Percentiles rank a stretch among this genome's conserved stretches.
phyloP scores from a whole-genome alignment of 2,113 vertebrate species.

The Ciconia maguari region DNA sequence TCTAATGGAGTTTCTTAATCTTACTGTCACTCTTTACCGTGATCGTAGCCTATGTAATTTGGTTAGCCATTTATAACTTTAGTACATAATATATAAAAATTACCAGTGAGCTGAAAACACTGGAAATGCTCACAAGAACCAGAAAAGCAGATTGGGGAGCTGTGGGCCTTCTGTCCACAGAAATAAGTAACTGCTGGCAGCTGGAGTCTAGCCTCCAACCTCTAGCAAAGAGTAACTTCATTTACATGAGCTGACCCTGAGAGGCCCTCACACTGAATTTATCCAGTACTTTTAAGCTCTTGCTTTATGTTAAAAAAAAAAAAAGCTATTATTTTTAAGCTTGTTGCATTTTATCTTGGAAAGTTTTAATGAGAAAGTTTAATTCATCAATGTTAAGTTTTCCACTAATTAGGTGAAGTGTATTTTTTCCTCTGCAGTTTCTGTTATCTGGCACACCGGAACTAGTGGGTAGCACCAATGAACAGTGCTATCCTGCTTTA shows the following conservation, averaged over 20 bases:
- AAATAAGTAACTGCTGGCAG: not conserved
- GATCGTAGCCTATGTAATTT: not conserved
- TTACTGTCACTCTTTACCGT: not conserved
- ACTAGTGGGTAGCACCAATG: not conserved
- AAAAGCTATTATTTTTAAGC: not conserved
- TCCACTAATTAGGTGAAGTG: not conserved
- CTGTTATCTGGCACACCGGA: not conserved
- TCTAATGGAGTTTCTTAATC: conserved; percentile 3
- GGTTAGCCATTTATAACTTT: not conserved
- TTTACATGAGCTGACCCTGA: not conserved
- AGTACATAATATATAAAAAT: not conserved
- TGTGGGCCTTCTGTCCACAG: not conserved
- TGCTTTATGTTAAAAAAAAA: not conserved
- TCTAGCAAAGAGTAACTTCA: not conserved
- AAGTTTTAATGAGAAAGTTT: conserved; percentile 18
- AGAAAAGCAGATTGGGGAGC: not conserved
- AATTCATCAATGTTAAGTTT: not conserved
- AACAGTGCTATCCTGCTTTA: not conserved
- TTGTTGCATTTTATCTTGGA: not conserved
- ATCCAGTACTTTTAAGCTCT: not conserved
- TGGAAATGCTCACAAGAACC: not conserved
- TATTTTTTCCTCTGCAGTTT: not conserved
- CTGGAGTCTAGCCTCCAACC: not conserved
- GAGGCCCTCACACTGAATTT: not conserved
- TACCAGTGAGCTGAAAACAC: not conserved